phyloP scores from a whole-genome alignment of 2,888 invertebrate species.

The Lasioglossum figueresi region DNA sequence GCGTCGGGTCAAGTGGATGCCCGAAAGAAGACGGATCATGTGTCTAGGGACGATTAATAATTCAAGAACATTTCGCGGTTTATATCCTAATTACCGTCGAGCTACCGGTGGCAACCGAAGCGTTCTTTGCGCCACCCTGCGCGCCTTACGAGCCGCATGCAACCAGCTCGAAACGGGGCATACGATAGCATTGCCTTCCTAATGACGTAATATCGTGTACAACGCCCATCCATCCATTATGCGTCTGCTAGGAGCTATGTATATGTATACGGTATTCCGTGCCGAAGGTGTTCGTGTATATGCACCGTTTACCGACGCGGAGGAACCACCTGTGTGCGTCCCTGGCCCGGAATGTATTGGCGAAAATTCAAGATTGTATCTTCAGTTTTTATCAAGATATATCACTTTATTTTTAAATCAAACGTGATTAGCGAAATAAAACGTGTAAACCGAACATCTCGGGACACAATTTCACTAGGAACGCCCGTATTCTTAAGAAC shows the following conservation, averaged over 20 bases:
- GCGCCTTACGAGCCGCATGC: constrained; percentile 34
- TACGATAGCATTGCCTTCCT: constrained; percentile 62
- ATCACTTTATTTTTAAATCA: no score
- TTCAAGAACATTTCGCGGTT: constrained; percentile 49
- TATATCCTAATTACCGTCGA: constrained; percentile 66
- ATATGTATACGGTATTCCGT: constrained; percentile 8
- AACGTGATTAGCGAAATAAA: no score
- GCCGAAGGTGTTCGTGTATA: constrained; percentile 51
- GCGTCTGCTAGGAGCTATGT: constrained; percentile 47
- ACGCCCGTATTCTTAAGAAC: neutral
- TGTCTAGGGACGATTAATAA: constrained; percentile 50
- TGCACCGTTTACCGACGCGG: constrained; percentile 42
- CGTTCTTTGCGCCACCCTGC: constrained; percentile 41
- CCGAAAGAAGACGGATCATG: constrained; percentile 49
- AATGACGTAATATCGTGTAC: constrained; percentile 74
- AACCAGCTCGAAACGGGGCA: constrained; percentile 65
- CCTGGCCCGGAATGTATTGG: constrained; percentile 46
- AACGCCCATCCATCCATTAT: constrained; percentile 74
- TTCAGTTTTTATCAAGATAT: no score
- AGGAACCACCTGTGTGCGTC: constrained; percentile 67
- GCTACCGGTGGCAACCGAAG: constrained; percentile 22
- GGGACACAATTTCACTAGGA: neutral
- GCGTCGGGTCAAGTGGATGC: constrained; percentile 2
- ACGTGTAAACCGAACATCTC: neutral
- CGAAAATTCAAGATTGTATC: neutral